Evolutionary conservation across 2,113 vertebrate genomes (phyloP), one percentile per base, ranked within the genome.

Genomic region (Dicaeum eximium): DNA sequence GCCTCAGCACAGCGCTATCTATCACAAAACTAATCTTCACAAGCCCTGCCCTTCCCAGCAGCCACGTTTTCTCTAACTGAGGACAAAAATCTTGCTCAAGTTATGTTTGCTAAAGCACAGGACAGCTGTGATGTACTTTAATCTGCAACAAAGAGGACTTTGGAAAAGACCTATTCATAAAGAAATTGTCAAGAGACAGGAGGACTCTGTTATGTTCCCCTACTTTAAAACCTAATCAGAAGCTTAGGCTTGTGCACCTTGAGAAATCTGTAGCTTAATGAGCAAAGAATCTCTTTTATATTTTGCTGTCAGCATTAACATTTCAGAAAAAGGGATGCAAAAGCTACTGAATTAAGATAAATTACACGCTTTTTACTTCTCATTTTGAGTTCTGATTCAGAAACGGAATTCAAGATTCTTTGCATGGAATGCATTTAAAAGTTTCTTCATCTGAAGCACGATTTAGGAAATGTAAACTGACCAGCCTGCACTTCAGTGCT

Each of bases 311-410:
- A 73, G 42, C 24, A 14, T 57, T 90, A 95, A 80, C 22, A 64
- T 66, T 86, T 92, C 35, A 75, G 61, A 65, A 91, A 89, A 84
- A 89, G 21, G 33, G 87, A 87, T 27, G 40, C 54, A 83, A 65
- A 86, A 93, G 33, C 50, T 44, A 73, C 80, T 61, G 77, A 92
- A 92, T 91, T 40, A 93, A 80, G 61, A 92, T 30, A 86, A 86
- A 91, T 75, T 73, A 61, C 37, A 61, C 37, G 51, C 27, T 89
- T 93, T 94, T 72, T 35, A 64, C 37, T 87, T 91, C 37, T 33
- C 64, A 23, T 71, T 92, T 86, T 57, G 78, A 71, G 79, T 64
- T 84, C 48, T 57, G 44, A 62, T 83, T 62, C 24, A 58, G 75
- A 40, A 88, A 44, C 12, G 16, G 67, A 88, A 83, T 85, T 86